A percentile compares a stretch with the other conserved stretches of the same genome.
These are phyloP conservation scores for Anthonomus grandis DNA, from an alignment of 1,140 invertebrate genomes.

Conservation along the genomic window DNA sequence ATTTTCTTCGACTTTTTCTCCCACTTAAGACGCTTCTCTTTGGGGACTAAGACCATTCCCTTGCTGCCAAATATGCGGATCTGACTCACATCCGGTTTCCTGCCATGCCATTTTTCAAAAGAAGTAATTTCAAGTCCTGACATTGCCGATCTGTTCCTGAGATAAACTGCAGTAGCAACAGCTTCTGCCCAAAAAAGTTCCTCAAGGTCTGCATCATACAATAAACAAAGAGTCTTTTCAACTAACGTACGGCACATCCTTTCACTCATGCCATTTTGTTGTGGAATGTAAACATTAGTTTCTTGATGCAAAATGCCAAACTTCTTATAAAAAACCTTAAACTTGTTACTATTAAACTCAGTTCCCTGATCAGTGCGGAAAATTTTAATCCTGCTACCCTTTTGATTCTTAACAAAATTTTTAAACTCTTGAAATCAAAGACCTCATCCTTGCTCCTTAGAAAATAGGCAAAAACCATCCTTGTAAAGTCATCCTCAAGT, in stretches of 20 bases:
- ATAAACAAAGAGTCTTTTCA: constrained; percentile 44
- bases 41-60: constrained; percentile 40
- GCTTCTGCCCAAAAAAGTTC: constrained; percentile 49
- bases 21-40: constrained; percentile 36
- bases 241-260: constrained; percentile 46
- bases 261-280: constrained; percentile 51
- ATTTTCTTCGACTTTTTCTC: constrained; percentile 32
- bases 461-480: constrained; percentile 45
- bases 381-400: constrained; percentile 46
- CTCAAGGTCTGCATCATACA: constrained; percentile 41
- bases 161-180: constrained; percentile 48
- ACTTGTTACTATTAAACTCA: constrained; percentile 35
- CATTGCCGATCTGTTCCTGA: constrained; percentile 45
- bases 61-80: constrained; percentile 42
- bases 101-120: constrained; percentile 33
- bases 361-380: constrained; percentile 27
- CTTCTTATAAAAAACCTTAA: constrained; percentile 34
- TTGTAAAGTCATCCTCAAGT: constrained; percentile 46
- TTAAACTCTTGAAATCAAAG: constrained; percentile 38
- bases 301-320: constrained; percentile 34
- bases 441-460: constrained; percentile 42
- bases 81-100: constrained; percentile 38
- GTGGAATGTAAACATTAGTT: constrained; percentile 42
- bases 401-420: constrained; percentile 36
- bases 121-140: constrained; percentile 24